phyloP scores from a whole-genome alignment of 2,113 vertebrate species.

The Chionis minor region DNA sequence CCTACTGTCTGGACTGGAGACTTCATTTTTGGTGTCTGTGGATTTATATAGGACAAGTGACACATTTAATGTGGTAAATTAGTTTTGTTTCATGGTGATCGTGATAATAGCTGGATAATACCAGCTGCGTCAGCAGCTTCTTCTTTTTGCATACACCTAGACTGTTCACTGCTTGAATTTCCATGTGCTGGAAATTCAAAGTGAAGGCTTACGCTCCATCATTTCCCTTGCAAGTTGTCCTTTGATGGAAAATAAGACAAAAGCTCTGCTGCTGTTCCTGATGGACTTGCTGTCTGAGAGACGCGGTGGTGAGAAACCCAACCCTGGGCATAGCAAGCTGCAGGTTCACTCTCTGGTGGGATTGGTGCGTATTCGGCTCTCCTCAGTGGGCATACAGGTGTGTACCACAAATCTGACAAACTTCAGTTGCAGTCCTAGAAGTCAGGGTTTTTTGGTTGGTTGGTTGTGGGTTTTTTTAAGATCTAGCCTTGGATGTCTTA shows the following conservation, averaged over 20 bases:
- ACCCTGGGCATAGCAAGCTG: rapidly evolving
- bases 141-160: background rate
- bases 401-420: background rate
- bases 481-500: background rate
- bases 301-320: background rate
- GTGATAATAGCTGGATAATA: background rate
- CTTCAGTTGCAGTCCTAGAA: background rate
- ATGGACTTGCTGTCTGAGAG: background rate
- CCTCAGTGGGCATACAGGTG: rapidly evolving
- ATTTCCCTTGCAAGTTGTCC: background rate
- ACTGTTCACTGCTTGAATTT: background rate
- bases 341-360: background rate
- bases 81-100: background rate
- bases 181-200: background rate
- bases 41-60: slow-evolving; percentile 22
- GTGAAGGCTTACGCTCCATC: background rate
- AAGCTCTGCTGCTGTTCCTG: background rate
- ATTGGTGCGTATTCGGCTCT: background rate
- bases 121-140: background rate
- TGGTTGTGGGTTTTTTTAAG: background rate
- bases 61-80: background rate
- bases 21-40: background rate
- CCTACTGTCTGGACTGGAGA: background rate
- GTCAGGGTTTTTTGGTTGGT: background rate
- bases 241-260: background rate